Evolutionary conservation across 1,140 invertebrate species (phyloP), one percentile per base, ranked within the genome.

Genomic region (Drosophila kurseongensis): DNA sequence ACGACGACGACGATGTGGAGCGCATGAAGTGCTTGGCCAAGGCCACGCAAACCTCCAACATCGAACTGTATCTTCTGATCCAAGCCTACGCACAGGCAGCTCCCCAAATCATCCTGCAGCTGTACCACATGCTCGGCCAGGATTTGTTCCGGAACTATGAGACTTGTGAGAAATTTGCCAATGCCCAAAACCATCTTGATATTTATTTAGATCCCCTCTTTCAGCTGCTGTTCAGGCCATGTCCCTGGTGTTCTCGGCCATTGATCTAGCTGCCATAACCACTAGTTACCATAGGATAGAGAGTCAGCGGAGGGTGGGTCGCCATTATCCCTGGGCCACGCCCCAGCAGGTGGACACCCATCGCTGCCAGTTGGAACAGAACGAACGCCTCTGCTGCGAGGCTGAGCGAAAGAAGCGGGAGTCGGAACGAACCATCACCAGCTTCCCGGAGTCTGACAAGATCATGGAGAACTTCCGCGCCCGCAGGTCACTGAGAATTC

Each of bases 51-150:
- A 94, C 95, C 12, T 94, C 95, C 40, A 94, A 94, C 27, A 93
- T 95, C 61, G 96, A 96, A 89, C 91, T 96, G 5, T 96, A 96
- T 83, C 93, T 95, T 60, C 95, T 96, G 63, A 92, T 96, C 14
- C 96, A 96, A 91, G 94, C 95, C n/a, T 96, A 95, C 92, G 93
- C 96, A 27, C 96, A 96, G 89, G 94, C 95, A 5, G 95, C 95
- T 8, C 96, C 96, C 0, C 95, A 96, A 89, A 94, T 95, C 9
- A 91, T 96, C 27, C 93, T 96, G 16, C 95, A 95, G 78, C 89
- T 94, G 3, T 93, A 95, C 76, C 91, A 95, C 52, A 81, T 95
- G 55, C 94, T 95, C 42, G 80, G 90, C 44, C 91, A 94, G 66
- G 92, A 92, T 57, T 54, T 88, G n/a, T 86, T 86, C 23, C 67